Evolutionary conservation across 1,140 invertebrate species (phyloP).

Genomic region (Drosophila nannoptera): DNA sequence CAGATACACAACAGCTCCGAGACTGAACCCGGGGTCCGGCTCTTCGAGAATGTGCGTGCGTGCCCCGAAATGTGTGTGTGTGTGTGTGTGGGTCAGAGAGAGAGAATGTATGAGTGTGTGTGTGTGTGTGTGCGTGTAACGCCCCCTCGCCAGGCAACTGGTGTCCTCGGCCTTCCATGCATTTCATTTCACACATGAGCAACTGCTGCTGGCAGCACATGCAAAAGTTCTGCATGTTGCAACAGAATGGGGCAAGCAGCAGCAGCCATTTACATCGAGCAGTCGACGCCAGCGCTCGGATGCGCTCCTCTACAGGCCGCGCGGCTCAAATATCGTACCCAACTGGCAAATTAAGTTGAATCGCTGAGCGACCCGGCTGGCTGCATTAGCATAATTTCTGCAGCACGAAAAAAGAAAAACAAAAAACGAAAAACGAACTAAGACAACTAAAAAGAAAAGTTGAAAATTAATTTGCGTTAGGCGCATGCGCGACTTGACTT

Average conservation of each 20-base stretch:
- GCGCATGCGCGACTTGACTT: slow-evolving; percentile 69
- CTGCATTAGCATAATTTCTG: background rate
- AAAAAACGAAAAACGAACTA: slow-evolving; percentile 48
- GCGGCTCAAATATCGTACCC: slow-evolving; percentile 41
- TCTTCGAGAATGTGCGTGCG: slow-evolving; percentile 55
- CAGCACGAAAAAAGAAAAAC: slow-evolving; percentile 54
- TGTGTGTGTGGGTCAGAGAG: no score
- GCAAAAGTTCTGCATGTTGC: slow-evolving; percentile 41
- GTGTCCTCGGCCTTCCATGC: slow-evolving; percentile 41
- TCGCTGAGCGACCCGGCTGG: slow-evolving; percentile 4
- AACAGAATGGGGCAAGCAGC: slow-evolving; percentile 14
- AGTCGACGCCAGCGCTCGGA: slow-evolving; percentile 16
- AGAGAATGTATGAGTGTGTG: no score
- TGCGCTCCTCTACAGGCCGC: slow-evolving; percentile 24
- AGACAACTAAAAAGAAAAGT: slow-evolving; percentile 41
- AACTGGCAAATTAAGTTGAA: slow-evolving; percentile 58
- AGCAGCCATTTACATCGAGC: slow-evolving; percentile 47
- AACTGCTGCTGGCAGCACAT: slow-evolving; percentile 29
- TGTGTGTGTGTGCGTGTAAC: slow-evolving; percentile 6
- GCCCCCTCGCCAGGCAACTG: slow-evolving; percentile 5
- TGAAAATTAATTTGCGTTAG: slow-evolving; percentile 69
- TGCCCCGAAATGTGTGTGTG: slow-evolving; percentile 35
- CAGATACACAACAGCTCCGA: slow-evolving; percentile 15
- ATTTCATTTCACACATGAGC: slow-evolving; percentile 73
- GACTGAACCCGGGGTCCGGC: slow-evolving; percentile 2